Percentiles rank a stretch among this genome's conserved stretches.
phyloP scores from a whole-genome alignment of 2,113 vertebrate genomes.

The Petrocephalus zakoni region DNA sequence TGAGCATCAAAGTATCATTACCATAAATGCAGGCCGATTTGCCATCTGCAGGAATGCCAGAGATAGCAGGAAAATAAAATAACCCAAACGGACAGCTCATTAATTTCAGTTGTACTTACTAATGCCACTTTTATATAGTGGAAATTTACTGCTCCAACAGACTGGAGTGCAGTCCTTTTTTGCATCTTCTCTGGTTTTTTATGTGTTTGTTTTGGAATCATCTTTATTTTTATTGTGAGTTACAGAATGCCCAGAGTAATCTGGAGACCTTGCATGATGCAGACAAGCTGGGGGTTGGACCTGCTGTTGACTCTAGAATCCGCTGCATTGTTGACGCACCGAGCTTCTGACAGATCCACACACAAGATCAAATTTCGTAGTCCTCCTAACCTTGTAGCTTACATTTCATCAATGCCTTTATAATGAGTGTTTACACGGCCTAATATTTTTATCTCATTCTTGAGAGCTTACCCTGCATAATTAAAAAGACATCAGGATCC shows the following conservation, averaged over 20 bases:
- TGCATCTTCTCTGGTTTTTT: slow-evolving; percentile 65
- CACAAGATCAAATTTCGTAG: slow-evolving; percentile 26
- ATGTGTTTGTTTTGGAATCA: slow-evolving; percentile 68
- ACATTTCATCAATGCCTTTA: not conserved
- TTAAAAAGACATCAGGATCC: slow-evolving; percentile 43
- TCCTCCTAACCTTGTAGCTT: not conserved
- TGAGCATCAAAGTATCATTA: slow-evolving; percentile 51
- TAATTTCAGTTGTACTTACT: slow-evolving; percentile 50
- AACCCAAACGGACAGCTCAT: slow-evolving; percentile 58
- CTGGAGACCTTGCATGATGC: slow-evolving; percentile 51
- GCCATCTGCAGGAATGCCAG: slow-evolving; percentile 46
- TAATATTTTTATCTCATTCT: slow-evolving; percentile 4
- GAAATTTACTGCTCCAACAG: slow-evolving; percentile 60
- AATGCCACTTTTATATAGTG: slow-evolving; percentile 45
- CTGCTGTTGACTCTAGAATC: slow-evolving; percentile 50
- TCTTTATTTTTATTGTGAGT: slow-evolving; percentile 71
- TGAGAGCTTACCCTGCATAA: slow-evolving; percentile 15
- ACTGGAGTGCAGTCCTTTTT: slow-evolving; percentile 58
- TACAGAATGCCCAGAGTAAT: slow-evolving; percentile 60
- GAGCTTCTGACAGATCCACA: not conserved
- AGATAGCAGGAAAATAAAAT: slow-evolving; percentile 54
- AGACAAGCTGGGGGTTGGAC: slow-evolving; percentile 52
- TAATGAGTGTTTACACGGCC: not conserved
- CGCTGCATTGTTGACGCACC: slow-evolving; percentile 15
- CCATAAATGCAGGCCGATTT: slow-evolving; percentile 61